Percentiles rank a stretch among this genome's conserved stretches.
phyloP scores from a whole-genome alignment of 2,888 invertebrate genomes.

The Euclidia mi region DNA sequence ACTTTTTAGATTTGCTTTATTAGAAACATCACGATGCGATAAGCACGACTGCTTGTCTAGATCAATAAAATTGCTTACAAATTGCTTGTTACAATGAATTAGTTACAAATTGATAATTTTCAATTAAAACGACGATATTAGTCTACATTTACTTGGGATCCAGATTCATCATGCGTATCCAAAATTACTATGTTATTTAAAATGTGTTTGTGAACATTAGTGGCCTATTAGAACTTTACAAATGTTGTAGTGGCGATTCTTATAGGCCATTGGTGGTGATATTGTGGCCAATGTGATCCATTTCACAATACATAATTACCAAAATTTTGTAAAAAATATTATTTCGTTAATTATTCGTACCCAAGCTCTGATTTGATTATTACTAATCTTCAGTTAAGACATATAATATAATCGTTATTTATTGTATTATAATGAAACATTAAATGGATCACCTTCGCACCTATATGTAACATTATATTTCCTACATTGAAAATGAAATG shows the following conservation, averaged over 20 bases:
- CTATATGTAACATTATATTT: constrained; percentile 17
- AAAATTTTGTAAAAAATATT: too few relatives aligned
- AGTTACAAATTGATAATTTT: background rate
- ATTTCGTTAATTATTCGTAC: background rate
- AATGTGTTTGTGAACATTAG: constrained; percentile 23
- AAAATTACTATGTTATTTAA: constrained; percentile 24
- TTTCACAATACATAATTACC: constrained; percentile 27
- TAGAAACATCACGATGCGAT: too few relatives aligned
- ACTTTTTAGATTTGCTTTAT: too few relatives aligned
- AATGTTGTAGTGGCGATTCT: constrained; percentile 17
- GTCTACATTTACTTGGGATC: constrained; percentile 49
- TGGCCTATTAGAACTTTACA: constrained; percentile 31
- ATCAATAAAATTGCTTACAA: too few relatives aligned
- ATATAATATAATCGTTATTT: constrained; percentile 16
- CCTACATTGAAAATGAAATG: constrained; percentile 42
- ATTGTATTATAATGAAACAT: constrained; percentile 55
- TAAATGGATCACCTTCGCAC: constrained; percentile 46
- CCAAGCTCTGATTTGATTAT: background rate
- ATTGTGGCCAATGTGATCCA: constrained; percentile 30
- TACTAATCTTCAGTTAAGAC: background rate
- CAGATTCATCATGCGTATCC: constrained; percentile 54
- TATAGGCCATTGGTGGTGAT: constrained; percentile 33
- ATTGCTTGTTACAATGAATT: too few relatives aligned
- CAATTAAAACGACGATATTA: background rate
- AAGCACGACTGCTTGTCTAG: too few relatives aligned